Percentiles rank a stretch among this genome's conserved stretches.
Conservation (phyloP, 2,797 vertebrate species). For the Hypotaenidia okinawae region DNA sequence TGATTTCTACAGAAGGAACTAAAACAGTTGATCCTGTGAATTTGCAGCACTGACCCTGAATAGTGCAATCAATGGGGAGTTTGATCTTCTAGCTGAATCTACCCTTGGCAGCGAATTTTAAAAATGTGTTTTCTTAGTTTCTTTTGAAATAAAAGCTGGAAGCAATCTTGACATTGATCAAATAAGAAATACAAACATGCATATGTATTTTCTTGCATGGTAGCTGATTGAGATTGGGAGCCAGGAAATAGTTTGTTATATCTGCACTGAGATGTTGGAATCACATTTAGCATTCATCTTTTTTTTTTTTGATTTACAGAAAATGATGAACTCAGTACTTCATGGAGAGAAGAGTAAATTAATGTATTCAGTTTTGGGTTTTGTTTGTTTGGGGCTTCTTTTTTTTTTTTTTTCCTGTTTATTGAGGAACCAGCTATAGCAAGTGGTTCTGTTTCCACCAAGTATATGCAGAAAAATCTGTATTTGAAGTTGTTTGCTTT, state of each 20-base stretch:
- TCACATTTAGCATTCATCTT: not conserved
- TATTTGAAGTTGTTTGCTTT: not conserved
- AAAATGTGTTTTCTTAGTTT: not conserved
- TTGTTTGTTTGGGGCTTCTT: not conserved
- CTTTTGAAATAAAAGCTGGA: not conserved
- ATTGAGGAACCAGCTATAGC: not conserved
- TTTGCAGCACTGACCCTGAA: not conserved
- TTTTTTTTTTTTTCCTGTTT: not conserved
- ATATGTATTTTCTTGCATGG: constrained; percentile 11
- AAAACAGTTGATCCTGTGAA: not conserved
- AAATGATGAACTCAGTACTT: not conserved
- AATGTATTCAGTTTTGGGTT: not conserved
- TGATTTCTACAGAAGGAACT: not conserved
- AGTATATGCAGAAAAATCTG: not conserved
- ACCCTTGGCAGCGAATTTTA: not conserved
- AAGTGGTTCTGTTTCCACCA: not conserved
- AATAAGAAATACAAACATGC: not conserved
- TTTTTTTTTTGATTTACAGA: not conserved
- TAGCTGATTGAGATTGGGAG: not conserved
- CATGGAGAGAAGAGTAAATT: not conserved
- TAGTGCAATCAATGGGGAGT: not conserved
- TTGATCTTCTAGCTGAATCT: not conserved
- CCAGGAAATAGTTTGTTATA: not conserved
- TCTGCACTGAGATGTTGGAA: not conserved
- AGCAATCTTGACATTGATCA: not conserved